Base-by-base conservation (phyloP, 2,113 vertebrate genomes). In the Brachionichthys hirsutus region DNA sequence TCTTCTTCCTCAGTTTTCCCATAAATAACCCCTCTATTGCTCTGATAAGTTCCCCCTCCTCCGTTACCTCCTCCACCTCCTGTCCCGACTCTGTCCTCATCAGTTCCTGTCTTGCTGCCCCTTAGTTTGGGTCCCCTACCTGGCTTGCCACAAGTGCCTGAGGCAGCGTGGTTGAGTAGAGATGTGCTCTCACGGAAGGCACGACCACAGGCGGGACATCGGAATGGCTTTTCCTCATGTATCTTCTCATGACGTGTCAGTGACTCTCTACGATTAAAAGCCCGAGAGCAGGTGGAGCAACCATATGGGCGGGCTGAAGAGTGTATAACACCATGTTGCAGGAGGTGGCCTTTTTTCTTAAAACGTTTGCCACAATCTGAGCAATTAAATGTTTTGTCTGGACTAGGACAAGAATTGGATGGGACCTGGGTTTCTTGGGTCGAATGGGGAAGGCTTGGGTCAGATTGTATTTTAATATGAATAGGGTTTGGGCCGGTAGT, bases 291-390 rank as follows among this genome's bases (percentile, higher is more conserved):
- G 46, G 92, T 92, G 0, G 91, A 89, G 85, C 95, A 97, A 45
- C 90, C 93, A 83, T 94, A 97, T 54, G 95, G 95, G 67, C 93
- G 92, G 67, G 95, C 94, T 2, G 94, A 93, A 0, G 95, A 97
- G 87, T 98, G 95, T 85, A 97, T 93, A 78, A 95, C 95, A 62
- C 94, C 94, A 78, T 98, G 95, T 83, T 97, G 94, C 70, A 96
- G 93, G n/a, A 98, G 93, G 77, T 97, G 95, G 22, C 94, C 95
- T 18, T 94, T 95, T 81, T 96, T 96, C 85, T 96, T 96, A 87
- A 97, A 97, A 34, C 89, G 92, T 75, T 98, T 98, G 88, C 94
- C 95, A 87, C 95, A 98, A 6, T 96, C 89, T 0, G 94, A 88
- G 77, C 95, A 97, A 76, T 88, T 70, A 82, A 92, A 92, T 72